These are phyloP conservation scores for Pogona vitticeps DNA, from an alignment of 2,113 vertebrate genomes.

Conservation along the genomic window DNA sequence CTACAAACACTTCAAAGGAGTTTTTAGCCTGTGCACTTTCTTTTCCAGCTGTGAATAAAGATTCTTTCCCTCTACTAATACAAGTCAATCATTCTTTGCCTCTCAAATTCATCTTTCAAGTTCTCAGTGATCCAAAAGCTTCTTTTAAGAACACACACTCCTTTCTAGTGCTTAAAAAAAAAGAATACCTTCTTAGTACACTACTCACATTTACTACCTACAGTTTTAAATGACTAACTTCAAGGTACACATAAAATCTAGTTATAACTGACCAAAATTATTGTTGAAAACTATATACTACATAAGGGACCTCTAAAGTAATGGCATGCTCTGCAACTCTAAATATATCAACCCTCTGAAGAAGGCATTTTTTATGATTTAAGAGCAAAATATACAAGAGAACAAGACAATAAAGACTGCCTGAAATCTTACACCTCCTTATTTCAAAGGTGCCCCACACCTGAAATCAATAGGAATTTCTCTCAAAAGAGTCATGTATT, in stretches of 20 bases:
- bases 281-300: neutral
- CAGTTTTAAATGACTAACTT: slow-evolving; percentile 30
- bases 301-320: slow-evolving; percentile 9
- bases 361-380: neutral
- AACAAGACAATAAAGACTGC: neutral
- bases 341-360: neutral
- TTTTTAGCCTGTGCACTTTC: slow-evolving; percentile 62
- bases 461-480: neutral
- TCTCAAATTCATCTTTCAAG: slow-evolving; percentile 63
- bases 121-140: slow-evolving; percentile 55
- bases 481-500: neutral
- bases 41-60: slow-evolving; percentile 71
- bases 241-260: neutral
- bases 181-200: slow-evolving; percentile 24
- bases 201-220: slow-evolving; percentile 35
- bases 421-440: neutral
- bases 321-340: neutral
- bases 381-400: neutral
- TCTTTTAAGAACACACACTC: slow-evolving; percentile 55
- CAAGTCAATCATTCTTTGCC: slow-evolving; percentile 68
- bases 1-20: slow-evolving; percentile 71
- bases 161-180: slow-evolving; percentile 31
- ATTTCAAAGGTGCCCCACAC: neutral
- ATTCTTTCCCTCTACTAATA: slow-evolving; percentile 55
- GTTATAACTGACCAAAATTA: slow-evolving; percentile 15